These are phyloP conservation scores for Mystacornis crossleyi DNA, from an alignment of 2,113 vertebrate species.

Conservation along the genomic window DNA sequence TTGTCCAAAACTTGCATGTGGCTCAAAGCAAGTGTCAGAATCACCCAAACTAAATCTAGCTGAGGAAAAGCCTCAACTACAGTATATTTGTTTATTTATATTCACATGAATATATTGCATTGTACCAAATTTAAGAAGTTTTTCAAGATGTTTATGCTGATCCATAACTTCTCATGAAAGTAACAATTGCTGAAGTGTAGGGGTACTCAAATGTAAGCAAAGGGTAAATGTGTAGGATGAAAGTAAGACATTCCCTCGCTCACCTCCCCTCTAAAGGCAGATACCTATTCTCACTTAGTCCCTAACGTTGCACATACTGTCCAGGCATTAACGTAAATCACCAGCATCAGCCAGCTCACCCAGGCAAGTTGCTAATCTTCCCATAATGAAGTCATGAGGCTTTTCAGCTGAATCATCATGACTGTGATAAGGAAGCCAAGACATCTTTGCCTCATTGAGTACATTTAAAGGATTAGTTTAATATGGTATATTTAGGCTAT, in stretches of 20 bases:
- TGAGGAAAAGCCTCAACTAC: conserved; percentile 26
- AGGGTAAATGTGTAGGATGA: neutral
- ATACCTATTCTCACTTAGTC: neutral
- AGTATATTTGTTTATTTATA: neutral
- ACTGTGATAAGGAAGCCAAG: neutral
- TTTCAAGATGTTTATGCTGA: neutral
- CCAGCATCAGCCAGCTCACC: neutral
- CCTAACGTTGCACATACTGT: conserved; percentile 19
- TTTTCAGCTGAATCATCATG: neutral
- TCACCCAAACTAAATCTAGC: conserved; percentile 7
- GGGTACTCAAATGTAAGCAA: neutral
- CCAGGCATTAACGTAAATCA: conserved; percentile 26
- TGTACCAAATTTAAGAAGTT: neutral
- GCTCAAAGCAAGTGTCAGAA: conserved; percentile 7
- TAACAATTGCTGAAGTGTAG: neutral
- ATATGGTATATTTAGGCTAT: neutral
- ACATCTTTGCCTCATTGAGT: neutral
- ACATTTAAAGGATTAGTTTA: neutral
- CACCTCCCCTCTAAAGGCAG: neutral
- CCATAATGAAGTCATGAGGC: neutral
- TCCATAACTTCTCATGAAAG: neutral
- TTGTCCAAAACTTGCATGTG: neutral
- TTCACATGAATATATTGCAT: neutral
- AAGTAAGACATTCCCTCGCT: neutral
- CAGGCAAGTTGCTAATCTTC: neutral